Conservation (phyloP, 2,888 invertebrate species). For the Adineta ricciae region DNA sequence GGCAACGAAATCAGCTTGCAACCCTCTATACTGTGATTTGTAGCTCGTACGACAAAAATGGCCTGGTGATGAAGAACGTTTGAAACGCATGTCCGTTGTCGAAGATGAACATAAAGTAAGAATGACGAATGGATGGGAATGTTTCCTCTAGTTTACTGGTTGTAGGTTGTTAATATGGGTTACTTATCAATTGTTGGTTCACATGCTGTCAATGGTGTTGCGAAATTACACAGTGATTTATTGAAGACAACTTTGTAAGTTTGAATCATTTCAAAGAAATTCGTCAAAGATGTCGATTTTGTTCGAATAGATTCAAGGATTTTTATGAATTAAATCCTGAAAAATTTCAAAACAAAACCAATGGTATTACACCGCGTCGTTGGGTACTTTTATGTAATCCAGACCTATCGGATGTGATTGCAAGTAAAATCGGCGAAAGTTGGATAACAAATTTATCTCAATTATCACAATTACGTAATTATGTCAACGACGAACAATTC, state of each 20-base stretch:
- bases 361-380: constrained; percentile 94
- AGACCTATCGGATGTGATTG: constrained; percentile 81
- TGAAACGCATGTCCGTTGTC: constrained; percentile 71
- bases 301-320: constrained; percentile 60
- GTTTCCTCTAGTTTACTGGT: not conserved
- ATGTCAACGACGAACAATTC: constrained; percentile 75
- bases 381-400: constrained; percentile 97
- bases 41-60: constrained; percentile 52
- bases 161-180: constrained; percentile 82
- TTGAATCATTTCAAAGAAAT: not conserved
- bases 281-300: not conserved
- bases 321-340: constrained; percentile 88
- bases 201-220: constrained; percentile 93
- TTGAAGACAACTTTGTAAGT: constrained; percentile 66
- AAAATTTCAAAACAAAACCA: constrained; percentile 98
- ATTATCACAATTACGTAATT: constrained; percentile 68
- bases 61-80: constrained; percentile 64
- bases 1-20: constrained; percentile 37
- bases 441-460: constrained; percentile 87
- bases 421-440: constrained; percentile 86
- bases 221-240: constrained; percentile 89
- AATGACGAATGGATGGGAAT: not conserved
- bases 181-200: constrained; percentile 85
- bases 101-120: constrained; percentile 91
- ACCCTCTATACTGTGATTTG: not conserved